A percentile compares a stretch with the other conserved stretches of the same genome.
Evolutionary conservation across 2,113 vertebrate species (phyloP).

Genomic region (Cephalopholis sonnerati): DNA sequence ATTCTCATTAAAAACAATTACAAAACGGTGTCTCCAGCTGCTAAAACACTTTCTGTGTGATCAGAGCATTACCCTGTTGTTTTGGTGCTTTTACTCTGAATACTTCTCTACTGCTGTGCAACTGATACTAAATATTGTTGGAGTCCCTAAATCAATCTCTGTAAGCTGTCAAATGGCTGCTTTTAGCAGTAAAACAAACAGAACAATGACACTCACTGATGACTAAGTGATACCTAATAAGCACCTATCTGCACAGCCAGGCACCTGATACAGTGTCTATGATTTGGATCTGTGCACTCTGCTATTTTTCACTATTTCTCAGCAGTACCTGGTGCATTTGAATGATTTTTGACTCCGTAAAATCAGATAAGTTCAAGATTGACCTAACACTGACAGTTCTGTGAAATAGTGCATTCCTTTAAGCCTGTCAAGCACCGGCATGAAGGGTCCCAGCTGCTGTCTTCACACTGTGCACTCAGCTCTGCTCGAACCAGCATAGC

Average conservation of each 20-base stretch:
- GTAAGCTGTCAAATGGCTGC: neutral
- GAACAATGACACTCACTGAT: too few species aligned
- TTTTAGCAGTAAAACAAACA: neutral
- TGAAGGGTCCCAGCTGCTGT: conserved; percentile 76
- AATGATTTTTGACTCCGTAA: neutral
- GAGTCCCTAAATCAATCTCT: neutral
- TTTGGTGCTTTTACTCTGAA: neutral
- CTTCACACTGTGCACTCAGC: conserved; percentile 54
- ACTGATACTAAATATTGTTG: neutral
- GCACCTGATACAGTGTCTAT: too few species aligned
- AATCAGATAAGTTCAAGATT: conserved; percentile 17
- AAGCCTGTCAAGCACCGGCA: conserved; percentile 66
- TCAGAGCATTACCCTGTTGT: too few species aligned
- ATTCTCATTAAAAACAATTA: too few species aligned
- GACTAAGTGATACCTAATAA: too few species aligned
- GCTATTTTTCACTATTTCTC: too few species aligned
- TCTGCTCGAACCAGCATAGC: conserved; percentile 63
- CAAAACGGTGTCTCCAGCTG: too few species aligned
- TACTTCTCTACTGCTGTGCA: neutral
- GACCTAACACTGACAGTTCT: conserved; percentile 37
- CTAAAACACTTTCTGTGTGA: too few species aligned
- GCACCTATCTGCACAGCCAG: too few species aligned
- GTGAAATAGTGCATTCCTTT: conserved; percentile 54
- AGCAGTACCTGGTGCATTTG: neutral
- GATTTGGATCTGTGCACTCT: too few species aligned